Evolutionary conservation across 1,140 invertebrate genomes (phyloP).

Genomic region (Atta texana): DNA sequence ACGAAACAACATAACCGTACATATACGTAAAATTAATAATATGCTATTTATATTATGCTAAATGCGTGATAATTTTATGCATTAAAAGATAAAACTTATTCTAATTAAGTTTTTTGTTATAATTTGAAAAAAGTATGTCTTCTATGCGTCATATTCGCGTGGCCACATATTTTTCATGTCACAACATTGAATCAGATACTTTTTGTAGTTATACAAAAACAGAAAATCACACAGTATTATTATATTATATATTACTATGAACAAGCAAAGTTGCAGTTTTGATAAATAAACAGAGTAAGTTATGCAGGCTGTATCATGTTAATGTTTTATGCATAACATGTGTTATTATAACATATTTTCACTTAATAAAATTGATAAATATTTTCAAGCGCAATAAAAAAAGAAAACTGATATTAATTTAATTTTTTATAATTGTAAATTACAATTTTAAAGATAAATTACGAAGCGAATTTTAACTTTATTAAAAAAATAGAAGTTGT

Average conservation of each 20-base stretch:
- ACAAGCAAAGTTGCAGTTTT: neutral
- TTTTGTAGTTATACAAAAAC: slow-evolving; percentile 11
- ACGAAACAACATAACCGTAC: neutral
- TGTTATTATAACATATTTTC: slow-evolving; percentile 12
- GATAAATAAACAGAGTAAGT: slow-evolving; percentile 29
- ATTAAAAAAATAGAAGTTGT: slow-evolving; percentile 21
- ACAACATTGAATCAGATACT: slow-evolving; percentile 48
- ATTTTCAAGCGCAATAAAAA: neutral
- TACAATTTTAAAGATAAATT: neutral
- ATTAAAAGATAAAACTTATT: neutral
- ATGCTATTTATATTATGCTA: slow-evolving; percentile 20
- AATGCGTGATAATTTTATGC: neutral
- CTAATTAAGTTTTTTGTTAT: neutral
- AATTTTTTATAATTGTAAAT: neutral
- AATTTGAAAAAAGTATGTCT: neutral
- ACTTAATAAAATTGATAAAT: neutral
- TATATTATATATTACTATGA: neutral
- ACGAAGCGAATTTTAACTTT: slow-evolving; percentile 17
- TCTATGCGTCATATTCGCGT: neutral
- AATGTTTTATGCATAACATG: slow-evolving; percentile 18
- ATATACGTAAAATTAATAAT: slow-evolving; percentile 10
- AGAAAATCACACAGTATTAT: slow-evolving; percentile 18
- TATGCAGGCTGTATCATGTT: neutral
- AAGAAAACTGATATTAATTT: slow-evolving; percentile 15
- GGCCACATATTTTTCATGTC: neutral